Percentiles rank a stretch among this genome's conserved stretches.
Evolutionary conservation across 2,113 vertebrate genomes (phyloP).

Genomic region (Felis catus): F.catus_Fca126_mat1.0 CM031419.1:157534501-157535000

Average conservation of each 20-base stretch:
- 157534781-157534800: neutral
- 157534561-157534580: neutral
- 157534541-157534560: neutral
- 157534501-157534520: neutral
- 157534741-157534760: neutral
- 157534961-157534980: neutral
- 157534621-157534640: neutral
- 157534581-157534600: neutral
- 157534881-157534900: neutral
- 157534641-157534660: neutral
- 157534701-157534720: neutral
- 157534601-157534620: neutral
- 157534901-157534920: neutral
- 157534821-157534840: neutral
- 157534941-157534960: neutral
- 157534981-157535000: neutral
- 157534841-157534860: neutral
- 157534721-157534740: neutral
- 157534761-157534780: neutral
- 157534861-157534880: neutral
- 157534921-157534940: neutral
- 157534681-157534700: neutral
- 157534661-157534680: neutral
- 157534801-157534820: neutral
- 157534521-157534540: conserved; percentile 59